These are phyloP conservation scores for Solenopsis fugax DNA, from an alignment of 1,140 invertebrate species.

Conservation along the genomic window DNA sequence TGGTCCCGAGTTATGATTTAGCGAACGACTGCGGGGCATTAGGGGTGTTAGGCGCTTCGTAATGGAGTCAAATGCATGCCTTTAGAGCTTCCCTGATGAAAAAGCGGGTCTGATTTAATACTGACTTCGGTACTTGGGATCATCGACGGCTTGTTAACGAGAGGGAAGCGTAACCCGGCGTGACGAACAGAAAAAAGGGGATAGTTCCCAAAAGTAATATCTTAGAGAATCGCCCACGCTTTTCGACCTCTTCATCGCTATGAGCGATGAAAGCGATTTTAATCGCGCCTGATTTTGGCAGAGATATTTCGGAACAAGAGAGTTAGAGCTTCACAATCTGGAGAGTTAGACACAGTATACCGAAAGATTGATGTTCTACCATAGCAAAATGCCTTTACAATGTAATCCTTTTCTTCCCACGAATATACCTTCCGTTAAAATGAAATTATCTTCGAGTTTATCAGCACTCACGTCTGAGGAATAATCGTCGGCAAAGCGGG, in stretches of 20 bases:
- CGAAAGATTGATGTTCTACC: neutral
- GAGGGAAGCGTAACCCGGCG: conserved; percentile 49
- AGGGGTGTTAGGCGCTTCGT: conserved; percentile 64
- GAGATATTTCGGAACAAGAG: neutral
- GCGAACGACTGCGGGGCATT: conserved; percentile 60
- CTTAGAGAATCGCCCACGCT: conserved; percentile 44
- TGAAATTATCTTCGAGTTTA: conserved; percentile 1
- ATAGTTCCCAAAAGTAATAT: conserved; percentile 34
- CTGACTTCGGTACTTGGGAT: conserved; percentile 5
- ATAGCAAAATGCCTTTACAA: neutral
- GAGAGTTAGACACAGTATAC: neutral
- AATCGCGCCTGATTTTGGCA: conserved; percentile 1
- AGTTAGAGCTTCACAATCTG: neutral
- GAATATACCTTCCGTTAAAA: neutral
- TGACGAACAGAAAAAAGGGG: conserved; percentile 48
- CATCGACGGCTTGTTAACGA: conserved; percentile 70
- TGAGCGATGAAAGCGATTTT: neutral
- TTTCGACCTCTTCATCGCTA: conserved; percentile 58
- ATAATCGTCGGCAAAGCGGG: neutral
- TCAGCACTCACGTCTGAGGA: neutral
- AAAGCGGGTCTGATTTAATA: conserved; percentile 65
- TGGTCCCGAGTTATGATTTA: conserved; percentile 46
- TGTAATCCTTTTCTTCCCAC: neutral
- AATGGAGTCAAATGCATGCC: conserved; percentile 79
- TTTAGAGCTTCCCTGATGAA: conserved; percentile 72